These are phyloP conservation scores for Lacerta viridis DNA, from an alignment of 2,797 vertebrate genomes.

Conservation along the genomic window DNA sequence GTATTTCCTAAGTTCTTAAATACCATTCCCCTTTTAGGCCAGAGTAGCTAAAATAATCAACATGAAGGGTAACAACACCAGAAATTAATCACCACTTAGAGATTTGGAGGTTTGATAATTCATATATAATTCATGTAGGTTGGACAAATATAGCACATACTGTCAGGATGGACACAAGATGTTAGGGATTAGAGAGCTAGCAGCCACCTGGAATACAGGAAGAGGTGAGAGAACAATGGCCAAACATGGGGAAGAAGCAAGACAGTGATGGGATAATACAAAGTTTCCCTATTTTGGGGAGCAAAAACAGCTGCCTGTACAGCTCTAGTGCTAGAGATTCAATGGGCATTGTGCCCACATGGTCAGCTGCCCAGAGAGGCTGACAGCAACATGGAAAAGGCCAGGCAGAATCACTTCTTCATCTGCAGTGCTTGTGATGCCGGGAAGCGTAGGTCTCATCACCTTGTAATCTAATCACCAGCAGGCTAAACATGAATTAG, in stretches of 20 bases:
- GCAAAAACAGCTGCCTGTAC: not conserved
- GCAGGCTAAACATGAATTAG: constrained; percentile 39
- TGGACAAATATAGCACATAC: not conserved
- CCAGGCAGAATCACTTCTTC: constrained; percentile 57
- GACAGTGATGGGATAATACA: not conserved
- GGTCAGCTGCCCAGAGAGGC: constrained; percentile 27
- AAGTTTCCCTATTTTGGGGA: not conserved
- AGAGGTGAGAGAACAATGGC: not conserved
- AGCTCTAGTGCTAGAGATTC: not conserved
- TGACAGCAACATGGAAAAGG: constrained; percentile 19
- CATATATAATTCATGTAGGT: not conserved
- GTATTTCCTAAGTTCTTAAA: not conserved
- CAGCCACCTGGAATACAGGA: not conserved
- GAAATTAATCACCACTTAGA: not conserved
- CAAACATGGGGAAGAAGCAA: not conserved
- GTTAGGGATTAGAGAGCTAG: not conserved
- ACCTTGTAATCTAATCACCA: constrained; percentile 35
- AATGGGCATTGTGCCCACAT: not conserved
- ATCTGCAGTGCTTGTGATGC: constrained; percentile 13
- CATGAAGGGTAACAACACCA: too few species aligned
- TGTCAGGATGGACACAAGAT: too few species aligned
- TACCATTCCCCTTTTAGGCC: not conserved
- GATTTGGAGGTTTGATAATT: not conserved
- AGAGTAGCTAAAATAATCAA: not conserved
- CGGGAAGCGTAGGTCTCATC: not conserved